Percentiles rank a stretch among this genome's conserved stretches.
These are phyloP conservation scores for Pseudococcus jackbeardsleyi DNA, from an alignment of 2,888 invertebrate species.

Conservation along the genomic window DNA sequence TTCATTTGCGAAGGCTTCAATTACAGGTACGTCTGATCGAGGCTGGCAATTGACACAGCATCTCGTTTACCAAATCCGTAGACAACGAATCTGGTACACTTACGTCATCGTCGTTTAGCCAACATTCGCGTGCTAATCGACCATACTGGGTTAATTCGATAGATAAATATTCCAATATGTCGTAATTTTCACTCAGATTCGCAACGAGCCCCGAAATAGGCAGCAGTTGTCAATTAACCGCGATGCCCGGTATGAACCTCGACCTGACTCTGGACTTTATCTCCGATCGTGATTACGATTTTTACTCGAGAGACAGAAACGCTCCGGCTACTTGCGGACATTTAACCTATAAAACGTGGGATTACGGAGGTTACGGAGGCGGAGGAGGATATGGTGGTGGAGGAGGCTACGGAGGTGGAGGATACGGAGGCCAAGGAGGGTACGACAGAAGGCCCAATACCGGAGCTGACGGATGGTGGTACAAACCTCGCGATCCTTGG, in stretches of 20 bases:
- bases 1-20: slow-evolving; percentile 88
- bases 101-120: neutral
- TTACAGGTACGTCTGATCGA: slow-evolving; percentile 75
- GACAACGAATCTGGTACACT: neutral
- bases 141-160: neutral
- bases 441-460: slow-evolving; percentile 56
- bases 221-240: slow-evolving; percentile 83
- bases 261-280: slow-evolving; percentile 77
- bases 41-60: neutral
- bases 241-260: slow-evolving; percentile 79
- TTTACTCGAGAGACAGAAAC: slow-evolving; percentile 83
- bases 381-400: slow-evolving; percentile 64
- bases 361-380: slow-evolving; percentile 63
- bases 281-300: slow-evolving; percentile 82
- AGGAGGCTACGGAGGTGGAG: slow-evolving; percentile 48
- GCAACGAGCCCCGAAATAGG: slow-evolving; percentile 80
- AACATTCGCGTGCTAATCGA: neutral
- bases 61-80: neutral
- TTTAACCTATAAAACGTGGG: slow-evolving; percentile 58
- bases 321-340: slow-evolving; percentile 70
- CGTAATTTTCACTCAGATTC: slow-evolving; percentile 71
- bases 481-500: slow-evolving; percentile 28
- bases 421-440: slow-evolving; percentile 63
- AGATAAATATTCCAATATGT: neutral
- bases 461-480: slow-evolving; percentile 46